Percentiles rank a stretch among this genome's conserved stretches.
phyloP scores from a whole-genome alignment of 2,888 invertebrate species.

The Corbicula japonica region DNA sequence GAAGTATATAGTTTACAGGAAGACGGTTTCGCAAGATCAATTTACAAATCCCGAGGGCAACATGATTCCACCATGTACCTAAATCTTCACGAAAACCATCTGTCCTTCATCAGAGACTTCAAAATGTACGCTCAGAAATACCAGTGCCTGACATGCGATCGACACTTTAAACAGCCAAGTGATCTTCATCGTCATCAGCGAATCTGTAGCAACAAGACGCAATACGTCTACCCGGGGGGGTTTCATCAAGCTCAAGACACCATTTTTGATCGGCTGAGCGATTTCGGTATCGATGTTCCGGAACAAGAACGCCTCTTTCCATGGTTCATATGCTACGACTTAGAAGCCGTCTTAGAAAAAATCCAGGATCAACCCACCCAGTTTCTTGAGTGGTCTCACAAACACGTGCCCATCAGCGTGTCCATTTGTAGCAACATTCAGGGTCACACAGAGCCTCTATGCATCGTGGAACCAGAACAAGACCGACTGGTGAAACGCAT shows the following conservation, averaged over 20 bases:
- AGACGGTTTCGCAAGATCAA: too few relatives aligned
- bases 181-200: slow-evolving; percentile 36
- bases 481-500: slow-evolving; percentile 28
- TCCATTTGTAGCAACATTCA: slow-evolving; percentile 49
- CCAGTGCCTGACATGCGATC: slow-evolving; percentile 47
- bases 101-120: too few relatives aligned
- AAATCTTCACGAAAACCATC: too few relatives aligned
- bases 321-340: slow-evolving; percentile 27
- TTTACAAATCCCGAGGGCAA: too few relatives aligned
- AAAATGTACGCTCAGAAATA: too few relatives aligned
- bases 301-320: slow-evolving; percentile 15
- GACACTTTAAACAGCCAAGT: slow-evolving; percentile 14
- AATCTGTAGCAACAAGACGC: slow-evolving; percentile 24
- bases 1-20: too few relatives aligned
- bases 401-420: slow-evolving; percentile 51
- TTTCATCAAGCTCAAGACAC: slow-evolving; percentile 19
- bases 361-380: slow-evolving; percentile 1
- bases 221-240: slow-evolving; percentile 44
- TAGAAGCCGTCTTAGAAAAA: slow-evolving; percentile 23
- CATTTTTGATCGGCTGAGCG: slow-evolving; percentile 43
- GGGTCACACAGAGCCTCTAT: slow-evolving; percentile 32
- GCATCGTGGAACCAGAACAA: slow-evolving; percentile 35
- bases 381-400: slow-evolving; percentile 46
- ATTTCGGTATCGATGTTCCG: slow-evolving; percentile 28
- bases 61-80: too few relatives aligned